These are phyloP conservation scores for Ahaetulla prasina DNA, from an alignment of 2,113 vertebrate species.

Conservation along the genomic window DNA sequence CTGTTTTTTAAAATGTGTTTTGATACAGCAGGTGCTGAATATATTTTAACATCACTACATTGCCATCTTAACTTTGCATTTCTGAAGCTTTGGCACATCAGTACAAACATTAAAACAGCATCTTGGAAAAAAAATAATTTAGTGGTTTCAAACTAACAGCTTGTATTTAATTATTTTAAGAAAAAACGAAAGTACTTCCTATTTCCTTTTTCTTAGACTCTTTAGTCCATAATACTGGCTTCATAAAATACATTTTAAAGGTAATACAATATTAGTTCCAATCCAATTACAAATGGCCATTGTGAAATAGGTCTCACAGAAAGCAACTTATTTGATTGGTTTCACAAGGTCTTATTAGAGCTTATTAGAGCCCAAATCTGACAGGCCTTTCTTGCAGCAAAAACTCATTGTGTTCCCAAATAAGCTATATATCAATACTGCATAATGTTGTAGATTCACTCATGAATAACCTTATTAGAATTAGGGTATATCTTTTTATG, in stretches of 20 bases:
- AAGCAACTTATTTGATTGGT: background rate
- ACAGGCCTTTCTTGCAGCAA: background rate
- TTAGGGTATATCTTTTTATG: background rate
- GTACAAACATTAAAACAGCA: constrained; percentile 2
- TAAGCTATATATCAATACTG: background rate
- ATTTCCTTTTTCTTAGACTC: background rate
- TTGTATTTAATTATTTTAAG: background rate
- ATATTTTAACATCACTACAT: constrained; percentile 43
- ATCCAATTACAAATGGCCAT: background rate
- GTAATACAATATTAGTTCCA: background rate
- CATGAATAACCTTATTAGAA: background rate
- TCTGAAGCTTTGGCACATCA: constrained; percentile 1
- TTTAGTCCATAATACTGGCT: background rate
- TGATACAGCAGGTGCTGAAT: constrained; percentile 27
- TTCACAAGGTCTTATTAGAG: background rate
- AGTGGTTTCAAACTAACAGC: background rate
- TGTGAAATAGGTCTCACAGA: background rate
- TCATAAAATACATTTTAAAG: background rate
- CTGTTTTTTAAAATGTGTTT: background rate
- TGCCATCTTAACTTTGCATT: constrained; percentile 36
- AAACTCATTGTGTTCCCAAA: background rate
- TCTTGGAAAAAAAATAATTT: constrained; percentile 14
- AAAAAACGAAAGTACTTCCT: background rate
- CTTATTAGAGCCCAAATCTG: background rate
- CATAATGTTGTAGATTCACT: background rate